Percentiles rank a stretch among this genome's conserved stretches.
phyloP scores from a whole-genome alignment of 2,797 vertebrate genomes.

The Chromis chromis region DNA sequence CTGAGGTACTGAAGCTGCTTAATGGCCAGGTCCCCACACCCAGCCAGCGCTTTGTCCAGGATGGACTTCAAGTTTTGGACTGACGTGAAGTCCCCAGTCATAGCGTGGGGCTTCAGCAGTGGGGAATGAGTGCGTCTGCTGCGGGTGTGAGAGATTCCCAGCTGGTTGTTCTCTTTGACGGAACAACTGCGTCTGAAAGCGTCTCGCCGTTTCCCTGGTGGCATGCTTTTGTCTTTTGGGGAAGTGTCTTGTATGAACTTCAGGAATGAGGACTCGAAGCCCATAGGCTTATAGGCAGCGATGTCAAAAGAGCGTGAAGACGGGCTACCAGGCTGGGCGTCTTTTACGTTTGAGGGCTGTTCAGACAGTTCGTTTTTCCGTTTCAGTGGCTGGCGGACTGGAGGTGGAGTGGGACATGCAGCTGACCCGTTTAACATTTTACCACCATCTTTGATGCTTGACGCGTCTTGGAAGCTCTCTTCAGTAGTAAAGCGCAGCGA shows the following conservation, averaged over 20 bases:
- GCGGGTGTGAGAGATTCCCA: conserved; percentile 82
- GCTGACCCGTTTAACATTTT: conserved; percentile 75
- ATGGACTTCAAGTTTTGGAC: conserved; percentile 95
- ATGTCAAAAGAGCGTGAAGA: conserved; percentile 87
- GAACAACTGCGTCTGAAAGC: conserved; percentile 79
- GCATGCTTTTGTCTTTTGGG: conserved; percentile 83
- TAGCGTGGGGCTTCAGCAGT: conserved; percentile 87
- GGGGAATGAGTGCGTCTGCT: conserved; percentile 81
- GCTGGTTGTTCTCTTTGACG: conserved; percentile 87
- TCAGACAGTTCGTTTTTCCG: conserved; percentile 88
- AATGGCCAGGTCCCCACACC: conserved; percentile 97
- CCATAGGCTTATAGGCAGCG: conserved; percentile 92
- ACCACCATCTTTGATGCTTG: conserved; percentile 71
- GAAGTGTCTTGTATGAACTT: conserved; percentile 94
- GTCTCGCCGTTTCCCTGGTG: conserved; percentile 77
- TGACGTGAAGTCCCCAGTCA: conserved; percentile 85
- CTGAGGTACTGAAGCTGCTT: conserved; percentile 99
- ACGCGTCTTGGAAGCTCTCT: conserved; percentile 69
- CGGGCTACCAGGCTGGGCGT: conserved; percentile 60
- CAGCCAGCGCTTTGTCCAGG: conserved; percentile 94
- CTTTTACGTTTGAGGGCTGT: conserved; percentile 76
- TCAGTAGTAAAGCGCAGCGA: conserved; percentile 77
- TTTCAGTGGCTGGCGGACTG: conserved; percentile 85
- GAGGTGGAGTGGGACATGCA: conserved; percentile 62
- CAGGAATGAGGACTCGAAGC: conserved; percentile 96